A percentile compares a stretch with the other conserved stretches of the same genome.
Conservation (phyloP, 2,888 invertebrate species). For the Drosophila fulvimacula region DNA sequence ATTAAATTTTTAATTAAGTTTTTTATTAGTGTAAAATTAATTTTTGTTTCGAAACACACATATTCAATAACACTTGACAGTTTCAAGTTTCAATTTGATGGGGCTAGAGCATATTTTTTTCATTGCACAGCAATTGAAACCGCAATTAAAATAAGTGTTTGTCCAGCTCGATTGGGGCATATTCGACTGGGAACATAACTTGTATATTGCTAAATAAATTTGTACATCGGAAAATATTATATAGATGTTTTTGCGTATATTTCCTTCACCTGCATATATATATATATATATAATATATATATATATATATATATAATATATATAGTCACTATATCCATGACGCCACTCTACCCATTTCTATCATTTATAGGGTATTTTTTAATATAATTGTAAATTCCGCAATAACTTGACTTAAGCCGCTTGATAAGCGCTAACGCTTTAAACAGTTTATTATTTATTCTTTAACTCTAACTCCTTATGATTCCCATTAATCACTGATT, state of each 20-base stretch:
- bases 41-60: background rate
- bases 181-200: background rate
- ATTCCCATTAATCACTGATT: background rate
- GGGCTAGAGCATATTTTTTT: background rate
- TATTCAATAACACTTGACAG: constrained; percentile 1
- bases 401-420: background rate
- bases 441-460: background rate
- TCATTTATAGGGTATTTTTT: too few species aligned
- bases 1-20: background rate
- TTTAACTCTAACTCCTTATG: background rate
- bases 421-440: background rate
- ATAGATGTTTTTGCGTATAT: too few species aligned
- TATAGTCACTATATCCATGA: background rate
- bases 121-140: constrained; percentile 1
- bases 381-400: background rate
- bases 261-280: background rate
- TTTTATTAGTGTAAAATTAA: background rate
- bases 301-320: too few species aligned
- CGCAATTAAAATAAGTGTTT: background rate
- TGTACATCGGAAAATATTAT: background rate
- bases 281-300: too few species aligned
- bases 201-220: background rate
- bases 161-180: too few species aligned
- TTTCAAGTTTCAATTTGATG: background rate
- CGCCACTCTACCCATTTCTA: background rate